Evolutionary conservation across 1,140 invertebrate genomes (phyloP).

Genomic region (fruit fly (Drosophila melanogaster)): DNA sequence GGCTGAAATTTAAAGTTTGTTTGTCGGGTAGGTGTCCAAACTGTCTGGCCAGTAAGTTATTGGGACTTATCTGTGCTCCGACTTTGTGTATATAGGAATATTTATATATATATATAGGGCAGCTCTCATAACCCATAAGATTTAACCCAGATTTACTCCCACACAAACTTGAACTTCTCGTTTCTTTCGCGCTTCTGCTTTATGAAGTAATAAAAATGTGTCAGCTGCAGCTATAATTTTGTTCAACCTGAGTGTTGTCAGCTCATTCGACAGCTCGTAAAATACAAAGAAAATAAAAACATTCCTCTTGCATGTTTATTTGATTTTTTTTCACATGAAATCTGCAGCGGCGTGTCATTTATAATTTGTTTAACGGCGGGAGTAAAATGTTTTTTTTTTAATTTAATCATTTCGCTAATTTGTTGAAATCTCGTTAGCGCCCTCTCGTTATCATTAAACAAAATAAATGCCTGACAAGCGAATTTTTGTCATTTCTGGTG

Average conservation of each 20-base stretch:
- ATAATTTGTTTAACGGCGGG: constrained; percentile 14
- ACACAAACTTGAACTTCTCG: constrained; percentile 47
- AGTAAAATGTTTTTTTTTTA: constrained; percentile 1
- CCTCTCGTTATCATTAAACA: constrained; percentile 22
- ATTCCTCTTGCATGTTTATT: constrained; percentile 30
- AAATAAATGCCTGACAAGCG: background rate
- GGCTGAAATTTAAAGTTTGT: constrained; percentile 35
- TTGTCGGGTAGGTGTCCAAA: constrained; percentile 28
- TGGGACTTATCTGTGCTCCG: constrained; percentile 23
- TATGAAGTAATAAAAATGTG: constrained; percentile 59
- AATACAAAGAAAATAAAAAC: constrained; percentile 45
- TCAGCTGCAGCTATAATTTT: constrained; percentile 57
- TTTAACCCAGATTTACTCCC: constrained; percentile 21
- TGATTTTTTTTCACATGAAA: constrained; percentile 23
- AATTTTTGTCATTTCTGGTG: constrained; percentile 7
- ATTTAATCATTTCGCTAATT: constrained; percentile 31
- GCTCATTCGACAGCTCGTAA: constrained; percentile 63
- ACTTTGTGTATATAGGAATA: constrained; percentile 6
- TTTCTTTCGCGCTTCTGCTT: constrained; percentile 14
- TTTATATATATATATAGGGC: constrained; percentile 16
- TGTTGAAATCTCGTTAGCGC: constrained; percentile 13
- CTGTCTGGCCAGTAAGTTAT: constrained; percentile 47
- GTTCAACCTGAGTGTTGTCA: constrained; percentile 62
- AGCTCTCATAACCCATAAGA: constrained; percentile 7
- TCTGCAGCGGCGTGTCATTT: constrained; percentile 16